Conservation (phyloP, 2,113 vertebrate species). For the Dryoscopus gambensis region DNA sequence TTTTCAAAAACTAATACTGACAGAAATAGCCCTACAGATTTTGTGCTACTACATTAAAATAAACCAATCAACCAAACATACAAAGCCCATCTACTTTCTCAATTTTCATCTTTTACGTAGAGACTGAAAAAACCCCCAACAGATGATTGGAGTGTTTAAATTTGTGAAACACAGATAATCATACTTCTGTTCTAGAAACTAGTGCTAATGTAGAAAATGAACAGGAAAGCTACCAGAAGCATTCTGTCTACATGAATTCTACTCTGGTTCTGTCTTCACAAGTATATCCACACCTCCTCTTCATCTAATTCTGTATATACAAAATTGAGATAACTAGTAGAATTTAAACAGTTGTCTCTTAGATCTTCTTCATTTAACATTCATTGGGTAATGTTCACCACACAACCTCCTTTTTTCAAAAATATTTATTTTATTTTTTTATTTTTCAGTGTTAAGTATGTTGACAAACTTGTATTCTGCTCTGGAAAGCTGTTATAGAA, state of each 20-base stretch:
- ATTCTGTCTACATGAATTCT: background rate
- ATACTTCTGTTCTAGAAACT: background rate
- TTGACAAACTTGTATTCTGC: background rate
- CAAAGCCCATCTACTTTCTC: background rate
- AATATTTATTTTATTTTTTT: too few relatives aligned
- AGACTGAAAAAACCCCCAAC: background rate
- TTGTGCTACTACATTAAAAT: background rate
- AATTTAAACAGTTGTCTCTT: background rate
- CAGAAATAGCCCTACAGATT: background rate
- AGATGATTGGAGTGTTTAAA: background rate
- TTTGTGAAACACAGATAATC: background rate
- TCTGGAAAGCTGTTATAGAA: background rate
- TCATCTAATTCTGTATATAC: background rate
- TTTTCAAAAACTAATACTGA: background rate
- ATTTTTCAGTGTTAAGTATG: background rate
- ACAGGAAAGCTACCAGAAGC: background rate
- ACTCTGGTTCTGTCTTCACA: background rate
- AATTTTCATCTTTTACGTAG: background rate
- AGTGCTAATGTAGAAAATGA: background rate
- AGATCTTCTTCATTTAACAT: background rate
- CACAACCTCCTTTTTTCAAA: background rate
- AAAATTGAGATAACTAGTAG: background rate
- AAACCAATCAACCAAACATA: background rate
- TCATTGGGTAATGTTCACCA: background rate
- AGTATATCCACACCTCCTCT: background rate